Evolutionary conservation across 2,113 vertebrate genomes (phyloP), one percentile per base, ranked within the genome.

Genomic region (Corythornis madagascariensis): DNA sequence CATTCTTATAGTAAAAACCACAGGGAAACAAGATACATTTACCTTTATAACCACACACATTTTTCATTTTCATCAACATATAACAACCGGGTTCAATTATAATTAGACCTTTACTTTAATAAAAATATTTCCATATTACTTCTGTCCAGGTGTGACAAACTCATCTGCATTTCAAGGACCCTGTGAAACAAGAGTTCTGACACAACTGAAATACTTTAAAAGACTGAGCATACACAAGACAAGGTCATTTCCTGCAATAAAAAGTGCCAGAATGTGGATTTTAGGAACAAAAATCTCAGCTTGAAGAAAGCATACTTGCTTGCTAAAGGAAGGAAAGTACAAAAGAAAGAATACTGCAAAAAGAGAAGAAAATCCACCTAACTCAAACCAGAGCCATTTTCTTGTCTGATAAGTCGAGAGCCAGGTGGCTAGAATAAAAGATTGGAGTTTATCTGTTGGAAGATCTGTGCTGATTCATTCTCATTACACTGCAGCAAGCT

Each of bases 391-490:
- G 43, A 89, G 67, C 64, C 85, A 64, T 90, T 96, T 94, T 92
- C 75, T 89, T 71, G 73, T 72, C 94, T 83, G 72, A 33, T 90
- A 92, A 95, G 38, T 96, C 90, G 80, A 89, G 77, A 91, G 94
- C 93, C 95, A 97, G 96, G 91, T 97, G 96, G 94, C 83, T 95
- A 85, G 96, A 97, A 97, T 97, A 96, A 97, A 97, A 97, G 96
- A 97, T 97, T 90, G 87, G 93, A 95, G 96, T 97, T 98, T 98
- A 96, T 97, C 97, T 95, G 76, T 81, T 96, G 94, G 96, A 97
- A 97, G 97, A 97, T 97, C 96, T 94, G 94, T 89, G 91, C 95
- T 94, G 97, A 97, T 97, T 97, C 97, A 96, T 96, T 97, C 97
- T 97, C 96, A 97, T 98, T 98, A 97, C 53, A 3, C 75, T 95